A percentile compares a stretch with the other conserved stretches of the same genome.
These are phyloP conservation scores for Halcyon leucocephala DNA, from an alignment of 2,797 vertebrate species.

Conservation along the genomic window DNA sequence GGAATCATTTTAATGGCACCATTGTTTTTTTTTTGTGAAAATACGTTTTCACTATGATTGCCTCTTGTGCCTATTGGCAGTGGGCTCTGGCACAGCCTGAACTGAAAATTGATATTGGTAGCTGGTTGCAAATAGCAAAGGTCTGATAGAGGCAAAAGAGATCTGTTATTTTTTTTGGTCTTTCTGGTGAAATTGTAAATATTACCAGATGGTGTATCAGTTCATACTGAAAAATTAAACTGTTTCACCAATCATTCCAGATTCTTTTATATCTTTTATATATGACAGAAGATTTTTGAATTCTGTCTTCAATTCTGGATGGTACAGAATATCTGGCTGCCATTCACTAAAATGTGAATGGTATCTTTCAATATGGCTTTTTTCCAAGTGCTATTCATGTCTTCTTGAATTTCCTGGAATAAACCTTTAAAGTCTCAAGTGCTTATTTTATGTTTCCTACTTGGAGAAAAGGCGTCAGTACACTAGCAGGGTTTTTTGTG, in stretches of 20 bases:
- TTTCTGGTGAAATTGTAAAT: not conserved
- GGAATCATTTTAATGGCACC: not conserved
- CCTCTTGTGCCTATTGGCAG: not conserved
- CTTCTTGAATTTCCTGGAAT: not conserved
- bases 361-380: fast-evolving
- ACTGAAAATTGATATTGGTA: not conserved
- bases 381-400: not conserved
- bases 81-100: not conserved
- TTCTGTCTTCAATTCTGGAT: not conserved
- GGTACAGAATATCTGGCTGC: not conserved
- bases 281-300: not conserved
- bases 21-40: not conserved
- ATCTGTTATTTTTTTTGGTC: not conserved
- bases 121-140: not conserved
- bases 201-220: not conserved
- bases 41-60: not conserved
- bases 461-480: not conserved
- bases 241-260: not conserved
- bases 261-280: not conserved
- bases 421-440: not conserved
- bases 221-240: not conserved
- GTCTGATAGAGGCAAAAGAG: not conserved
- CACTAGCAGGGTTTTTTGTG: not conserved
- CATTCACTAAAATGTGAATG: not conserved
- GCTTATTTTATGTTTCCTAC: not conserved